These are phyloP conservation scores for Tachysurus vachellii DNA, from an alignment of 2,113 vertebrate genomes.

Conservation along the genomic window DNA sequence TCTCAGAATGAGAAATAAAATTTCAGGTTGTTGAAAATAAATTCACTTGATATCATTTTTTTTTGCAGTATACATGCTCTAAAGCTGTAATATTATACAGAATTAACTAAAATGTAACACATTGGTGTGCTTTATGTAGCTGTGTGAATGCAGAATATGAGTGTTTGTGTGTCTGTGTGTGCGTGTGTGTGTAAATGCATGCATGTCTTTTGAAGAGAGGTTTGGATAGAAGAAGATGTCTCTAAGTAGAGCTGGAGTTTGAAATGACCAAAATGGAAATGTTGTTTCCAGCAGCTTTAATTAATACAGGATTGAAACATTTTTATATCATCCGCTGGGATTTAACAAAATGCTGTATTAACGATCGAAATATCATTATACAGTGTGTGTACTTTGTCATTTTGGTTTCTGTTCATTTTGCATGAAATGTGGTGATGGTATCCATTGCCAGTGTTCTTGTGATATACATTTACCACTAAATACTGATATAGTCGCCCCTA, in stretches of 20 bases:
- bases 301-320: background rate
- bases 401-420: constrained; percentile 6
- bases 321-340: background rate
- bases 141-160: background rate
- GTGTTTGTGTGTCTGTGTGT: no score
- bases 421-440: constrained; percentile 20
- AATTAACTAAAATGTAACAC: background rate
- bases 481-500: constrained; percentile 19
- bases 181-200: background rate
- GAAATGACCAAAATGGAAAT: background rate
- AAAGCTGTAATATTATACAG: background rate
- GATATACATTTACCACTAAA: constrained; percentile 31
- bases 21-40: background rate
- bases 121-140: background rate
- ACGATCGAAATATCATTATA: background rate
- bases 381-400: background rate
- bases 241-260: background rate
- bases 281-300: background rate
- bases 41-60: background rate
- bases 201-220: background rate
- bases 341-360: background rate
- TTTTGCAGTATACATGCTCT: background rate
- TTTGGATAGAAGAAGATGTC: background rate
- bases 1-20: background rate
- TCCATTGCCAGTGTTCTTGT: constrained; percentile 38